phyloP scores from a whole-genome alignment of 2,797 vertebrate genomes.

The Onychomys arenicola region DNA sequence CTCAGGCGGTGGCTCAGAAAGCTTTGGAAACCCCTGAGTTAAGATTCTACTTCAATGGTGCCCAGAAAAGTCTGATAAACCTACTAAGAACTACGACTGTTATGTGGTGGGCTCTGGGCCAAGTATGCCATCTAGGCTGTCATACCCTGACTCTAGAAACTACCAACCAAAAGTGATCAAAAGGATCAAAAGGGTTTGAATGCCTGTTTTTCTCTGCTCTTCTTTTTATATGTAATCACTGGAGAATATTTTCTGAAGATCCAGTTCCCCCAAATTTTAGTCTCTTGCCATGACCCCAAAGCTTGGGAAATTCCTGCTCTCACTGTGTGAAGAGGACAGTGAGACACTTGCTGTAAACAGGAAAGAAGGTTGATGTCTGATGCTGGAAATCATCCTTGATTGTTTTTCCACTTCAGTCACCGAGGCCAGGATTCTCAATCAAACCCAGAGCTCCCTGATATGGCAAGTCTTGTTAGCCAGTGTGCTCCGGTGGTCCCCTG shows the following conservation, averaged over 20 bases:
- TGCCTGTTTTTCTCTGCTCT: background rate
- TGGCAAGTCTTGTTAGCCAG: background rate
- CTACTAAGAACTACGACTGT: background rate
- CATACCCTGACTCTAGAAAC: background rate
- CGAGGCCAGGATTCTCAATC: background rate
- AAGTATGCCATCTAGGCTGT: background rate
- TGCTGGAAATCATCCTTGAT: background rate
- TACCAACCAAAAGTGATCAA: background rate
- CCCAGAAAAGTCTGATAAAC: background rate
- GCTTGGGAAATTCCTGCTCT: background rate
- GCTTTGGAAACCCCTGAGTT: background rate
- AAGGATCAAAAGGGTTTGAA: too few species aligned
- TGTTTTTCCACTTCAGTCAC: background rate
- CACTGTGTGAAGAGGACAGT: background rate
- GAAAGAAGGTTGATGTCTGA: background rate
- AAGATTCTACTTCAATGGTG: background rate
- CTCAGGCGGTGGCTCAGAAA: background rate
- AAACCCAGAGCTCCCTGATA: background rate
- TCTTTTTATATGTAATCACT: background rate
- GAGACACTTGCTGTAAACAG: background rate
- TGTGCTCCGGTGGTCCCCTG: background rate
- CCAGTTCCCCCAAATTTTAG: background rate
- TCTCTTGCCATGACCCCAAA: slow-evolving; percentile 3
- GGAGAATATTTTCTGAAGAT: background rate
- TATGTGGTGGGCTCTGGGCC: background rate